A percentile compares a stretch with the other conserved stretches of the same genome.
Conservation (phyloP, 2,113 vertebrate genomes). For the Larimichthys polyactis region DNA sequence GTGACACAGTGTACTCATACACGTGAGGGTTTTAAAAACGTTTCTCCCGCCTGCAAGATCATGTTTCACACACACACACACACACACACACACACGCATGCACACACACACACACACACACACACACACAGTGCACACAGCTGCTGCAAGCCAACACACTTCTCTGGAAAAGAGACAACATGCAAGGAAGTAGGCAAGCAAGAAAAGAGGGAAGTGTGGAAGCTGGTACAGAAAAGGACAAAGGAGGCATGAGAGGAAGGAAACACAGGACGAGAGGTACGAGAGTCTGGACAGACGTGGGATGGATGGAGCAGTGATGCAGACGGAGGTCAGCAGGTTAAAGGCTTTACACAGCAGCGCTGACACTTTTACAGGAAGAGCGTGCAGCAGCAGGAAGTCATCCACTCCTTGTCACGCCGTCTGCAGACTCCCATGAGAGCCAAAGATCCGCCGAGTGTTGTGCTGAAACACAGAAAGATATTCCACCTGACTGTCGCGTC, state of each 20-base stretch:
- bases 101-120: slow-evolving; percentile 10
- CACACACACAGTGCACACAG: slow-evolving; percentile 15
- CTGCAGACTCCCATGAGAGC: not conserved
- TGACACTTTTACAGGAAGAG: slow-evolving; percentile 39
- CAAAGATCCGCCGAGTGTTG: not conserved
- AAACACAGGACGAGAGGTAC: not conserved
- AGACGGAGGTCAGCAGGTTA: slow-evolving; percentile 39
- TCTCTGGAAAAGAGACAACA: slow-evolving; percentile 26
- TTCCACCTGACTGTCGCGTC: not conserved
- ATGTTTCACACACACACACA: slow-evolving; percentile 25
- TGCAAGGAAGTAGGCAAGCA: not conserved
- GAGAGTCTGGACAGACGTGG: not conserved
- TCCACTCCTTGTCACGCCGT: slow-evolving; percentile 6
- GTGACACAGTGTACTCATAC: slow-evolving; percentile 52
- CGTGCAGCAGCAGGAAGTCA: slow-evolving; percentile 31
- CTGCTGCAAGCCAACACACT: slow-evolving; percentile 51
- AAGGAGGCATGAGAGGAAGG: not conserved
- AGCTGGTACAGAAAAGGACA: not conserved
- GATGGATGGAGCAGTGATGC: not conserved
- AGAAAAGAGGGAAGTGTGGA: not conserved
- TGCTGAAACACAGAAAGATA: not conserved
- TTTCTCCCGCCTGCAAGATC: slow-evolving; percentile 51
- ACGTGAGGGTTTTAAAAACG: slow-evolving; percentile 58
- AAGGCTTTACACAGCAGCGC: slow-evolving; percentile 24
- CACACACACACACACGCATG: slow-evolving; percentile 7